A percentile compares a stretch with the other conserved stretches of the same genome.
Conservation (phyloP, 2,888 invertebrate genomes). For the Stenichneumon culpator region DNA sequence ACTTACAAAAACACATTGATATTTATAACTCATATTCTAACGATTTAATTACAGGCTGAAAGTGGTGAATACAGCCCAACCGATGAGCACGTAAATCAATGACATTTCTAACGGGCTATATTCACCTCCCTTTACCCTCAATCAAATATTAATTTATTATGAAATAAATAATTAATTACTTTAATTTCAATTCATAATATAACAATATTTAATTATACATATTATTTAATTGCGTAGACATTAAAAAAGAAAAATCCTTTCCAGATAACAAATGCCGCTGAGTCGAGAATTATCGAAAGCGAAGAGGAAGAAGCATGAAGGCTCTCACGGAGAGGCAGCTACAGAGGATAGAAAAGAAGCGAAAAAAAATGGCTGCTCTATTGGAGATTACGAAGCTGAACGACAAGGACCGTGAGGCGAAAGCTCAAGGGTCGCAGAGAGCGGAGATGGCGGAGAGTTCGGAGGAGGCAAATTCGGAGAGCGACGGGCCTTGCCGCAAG, state of each 20-base stretch:
- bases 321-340: constrained; percentile 86
- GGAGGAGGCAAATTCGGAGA: constrained; percentile 31
- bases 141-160: no score
- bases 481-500: constrained; percentile 74
- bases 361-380: constrained; percentile 88
- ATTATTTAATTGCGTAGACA: background rate
- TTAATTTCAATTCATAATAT: no score
- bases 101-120: no score
- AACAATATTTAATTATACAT: no score
- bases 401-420: constrained; percentile 86
- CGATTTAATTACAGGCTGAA: no score
- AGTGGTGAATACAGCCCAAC: no score
- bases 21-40: no score
- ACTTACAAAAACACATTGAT: no score
- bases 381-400: constrained; percentile 88
- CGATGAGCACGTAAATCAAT: no score
- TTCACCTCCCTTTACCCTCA: no score
- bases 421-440: constrained; percentile 72
- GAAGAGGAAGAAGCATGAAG: constrained; percentile 81
- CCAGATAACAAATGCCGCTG: constrained; percentile 59
- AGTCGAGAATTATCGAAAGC: constrained; percentile 6
- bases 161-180: no score
- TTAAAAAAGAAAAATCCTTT: background rate
- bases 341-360: constrained; percentile 88
- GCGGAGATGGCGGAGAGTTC: constrained; percentile 26